Evolutionary conservation across 2,888 invertebrate genomes (phyloP).

Genomic region (Anagyrus pseudococci): DNA sequence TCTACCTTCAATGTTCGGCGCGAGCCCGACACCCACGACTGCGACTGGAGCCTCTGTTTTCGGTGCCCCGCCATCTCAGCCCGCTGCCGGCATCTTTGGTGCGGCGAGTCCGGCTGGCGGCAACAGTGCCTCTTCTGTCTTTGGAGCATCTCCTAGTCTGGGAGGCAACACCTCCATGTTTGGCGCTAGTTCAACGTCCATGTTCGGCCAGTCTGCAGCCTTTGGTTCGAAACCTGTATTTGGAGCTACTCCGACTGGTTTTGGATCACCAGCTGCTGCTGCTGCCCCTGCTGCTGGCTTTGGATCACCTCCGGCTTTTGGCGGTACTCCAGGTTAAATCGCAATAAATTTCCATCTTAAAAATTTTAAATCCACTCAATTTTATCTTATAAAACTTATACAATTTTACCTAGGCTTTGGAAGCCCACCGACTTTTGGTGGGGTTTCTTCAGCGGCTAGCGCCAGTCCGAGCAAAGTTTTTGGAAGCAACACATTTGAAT

Average conservation of each 20-base stretch:
- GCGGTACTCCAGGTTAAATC: conserved; percentile 45
- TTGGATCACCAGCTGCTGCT: conserved; percentile 42
- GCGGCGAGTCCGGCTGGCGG: conserved; percentile 2
- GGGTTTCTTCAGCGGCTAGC: conserved; percentile 44
- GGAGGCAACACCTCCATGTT: conserved; percentile 35
- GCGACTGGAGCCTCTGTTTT: conserved; percentile 6
- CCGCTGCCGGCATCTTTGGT: neutral
- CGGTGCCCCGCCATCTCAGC: conserved; percentile 7
- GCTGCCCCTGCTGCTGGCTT: conserved; percentile 45
- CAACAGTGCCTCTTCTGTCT: conserved; percentile 7
- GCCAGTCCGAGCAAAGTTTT: conserved; percentile 52
- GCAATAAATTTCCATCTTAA: neutral
- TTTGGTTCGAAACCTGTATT: conserved; percentile 54
- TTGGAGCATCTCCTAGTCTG: conserved; percentile 25
- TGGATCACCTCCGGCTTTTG: conserved; percentile 47
- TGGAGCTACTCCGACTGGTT: conserved; percentile 41
- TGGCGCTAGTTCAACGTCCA: conserved; percentile 38
- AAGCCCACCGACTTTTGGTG: conserved; percentile 48
- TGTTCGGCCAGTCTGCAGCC: conserved; percentile 51
- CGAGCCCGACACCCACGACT: conserved; percentile 1
- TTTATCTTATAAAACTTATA: neutral
- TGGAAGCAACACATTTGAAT: conserved; percentile 54
- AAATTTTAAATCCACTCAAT: neutral
- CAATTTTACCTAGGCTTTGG: conserved; percentile 48
- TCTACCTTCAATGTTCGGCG: neutral